Evolutionary conservation across 2,888 invertebrate species (phyloP), one percentile per base, ranked within the genome.

Genomic region (Ennomos quercinarius): DNA sequence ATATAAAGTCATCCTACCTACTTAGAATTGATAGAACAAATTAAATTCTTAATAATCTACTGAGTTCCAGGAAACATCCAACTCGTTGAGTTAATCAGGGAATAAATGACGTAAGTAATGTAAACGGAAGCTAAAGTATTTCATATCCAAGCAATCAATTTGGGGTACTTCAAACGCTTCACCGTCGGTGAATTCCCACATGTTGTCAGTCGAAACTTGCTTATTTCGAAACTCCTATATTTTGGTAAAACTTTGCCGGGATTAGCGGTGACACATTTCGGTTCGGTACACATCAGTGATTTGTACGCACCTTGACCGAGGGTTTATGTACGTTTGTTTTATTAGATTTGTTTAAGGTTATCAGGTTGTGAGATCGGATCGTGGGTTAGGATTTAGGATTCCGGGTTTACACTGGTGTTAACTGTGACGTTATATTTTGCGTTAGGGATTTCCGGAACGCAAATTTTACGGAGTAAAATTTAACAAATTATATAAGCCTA

Each of bases 251-350:
- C 72, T 63, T 68, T 60, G 52, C 17, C 44, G 48, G 74, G 74
- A 78, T 77, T 73, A 66, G 55, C 60, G 65, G 62, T 70, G 73
- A 74, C 78, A 78, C 72, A 67, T 66, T 77, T 74, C 66, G 77
- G 63, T 72, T 68, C 70, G 64, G 57, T 72, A 64, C 71, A 71
- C 76, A 69, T 64, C 63, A 50, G 72, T 72, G 66, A 78, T 74
- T 72, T 70, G 71, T 70, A 68, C 70, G 68, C 62, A 64, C 61
- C 69, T 72, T 72, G 67, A 74, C 74, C 72, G 73, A 66, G 62
- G 65, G 63, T 43, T 57, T 61, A 57, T 17, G 40, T 51, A 57
- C 41, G 43, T 57, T 52, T 61, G 57, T 57, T 53, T 61, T 61
- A 61, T 61, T 55, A 55, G 62, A 58, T 63, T 63, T 63, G 43